phyloP scores from a whole-genome alignment of 2,113 vertebrate species.

The Oostethus manadensis region DNA sequence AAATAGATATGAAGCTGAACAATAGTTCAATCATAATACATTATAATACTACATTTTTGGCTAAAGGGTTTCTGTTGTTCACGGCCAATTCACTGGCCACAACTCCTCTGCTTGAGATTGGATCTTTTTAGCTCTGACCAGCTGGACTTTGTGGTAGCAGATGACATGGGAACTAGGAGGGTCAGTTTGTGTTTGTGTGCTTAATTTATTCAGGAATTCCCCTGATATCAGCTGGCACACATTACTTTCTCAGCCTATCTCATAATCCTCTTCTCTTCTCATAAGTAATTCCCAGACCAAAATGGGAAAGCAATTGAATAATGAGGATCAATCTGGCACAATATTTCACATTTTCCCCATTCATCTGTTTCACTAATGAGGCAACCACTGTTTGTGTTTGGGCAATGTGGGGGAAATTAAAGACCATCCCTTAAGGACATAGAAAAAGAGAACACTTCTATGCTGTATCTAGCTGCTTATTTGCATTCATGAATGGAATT shows the following conservation, averaged over 20 bases:
- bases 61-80: conserved; percentile 18
- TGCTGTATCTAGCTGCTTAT: background rate
- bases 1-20: too few relatives aligned
- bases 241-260: conserved; percentile 53
- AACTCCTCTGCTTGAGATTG: conserved; percentile 24
- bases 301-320: conserved; percentile 47
- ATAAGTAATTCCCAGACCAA: conserved; percentile 48
- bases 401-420: conserved; percentile 16
- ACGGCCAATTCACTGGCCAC: conserved; percentile 8
- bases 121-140: conserved; percentile 33
- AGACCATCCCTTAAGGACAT: conserved; percentile 4
- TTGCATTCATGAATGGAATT: background rate
- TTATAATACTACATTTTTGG: conserved; percentile 1
- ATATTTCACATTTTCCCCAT: conserved; percentile 29
- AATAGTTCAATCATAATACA: too few relatives aligned
- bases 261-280: conserved; percentile 37
- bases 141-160: conserved; percentile 35
- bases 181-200: conserved; percentile 28
- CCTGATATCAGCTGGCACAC: conserved; percentile 45
- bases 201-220: conserved; percentile 57
- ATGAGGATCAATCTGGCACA: conserved; percentile 43
- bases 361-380: conserved; percentile 40
- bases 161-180: conserved; percentile 49
- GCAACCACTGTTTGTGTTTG: conserved; percentile 30
- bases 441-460: conserved; percentile 3